Evolutionary conservation across 2,888 invertebrate genomes (phyloP).

Genomic region (Pandemis cinnamomeana): DNA sequence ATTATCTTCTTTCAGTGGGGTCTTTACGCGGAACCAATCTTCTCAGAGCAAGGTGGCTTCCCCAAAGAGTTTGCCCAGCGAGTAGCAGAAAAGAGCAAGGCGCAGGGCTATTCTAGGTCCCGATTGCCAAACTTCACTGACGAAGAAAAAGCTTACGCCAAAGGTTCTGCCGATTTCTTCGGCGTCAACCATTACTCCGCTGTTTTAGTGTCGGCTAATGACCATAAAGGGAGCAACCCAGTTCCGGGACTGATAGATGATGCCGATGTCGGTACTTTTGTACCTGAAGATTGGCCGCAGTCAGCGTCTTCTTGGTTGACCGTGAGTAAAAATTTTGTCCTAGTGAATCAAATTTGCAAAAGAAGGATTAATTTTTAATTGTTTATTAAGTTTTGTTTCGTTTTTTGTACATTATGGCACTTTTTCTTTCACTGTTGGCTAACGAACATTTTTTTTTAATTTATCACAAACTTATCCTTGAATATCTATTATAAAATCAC

Average conservation of each 20-base stretch:
- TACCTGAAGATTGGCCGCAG: constrained; percentile 20
- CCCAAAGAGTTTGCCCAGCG: constrained; percentile 59
- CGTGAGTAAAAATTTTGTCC: constrained; percentile 14
- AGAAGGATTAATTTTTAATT: too few relatives aligned
- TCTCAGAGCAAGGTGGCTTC: constrained; percentile 60
- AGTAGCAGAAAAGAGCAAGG: constrained; percentile 58
- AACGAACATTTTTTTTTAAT: too few relatives aligned
- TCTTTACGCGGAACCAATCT: constrained; percentile 59
- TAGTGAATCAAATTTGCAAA: too few relatives aligned
- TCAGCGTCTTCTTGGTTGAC: constrained; percentile 27
- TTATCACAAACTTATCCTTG: too few relatives aligned
- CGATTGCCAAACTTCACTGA: constrained; percentile 64
- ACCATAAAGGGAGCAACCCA: constrained; percentile 1
- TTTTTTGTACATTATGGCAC: too few relatives aligned
- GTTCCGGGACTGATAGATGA: constrained; percentile 27
- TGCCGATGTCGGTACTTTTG: constrained; percentile 15
- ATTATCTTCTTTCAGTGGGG: constrained; percentile 43
- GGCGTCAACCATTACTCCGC: constrained; percentile 36
- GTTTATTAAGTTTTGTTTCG: too few relatives aligned
- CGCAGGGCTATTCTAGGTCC: constrained; percentile 60
- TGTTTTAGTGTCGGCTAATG: constrained; percentile 20
- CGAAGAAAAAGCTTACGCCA: constrained; percentile 49
- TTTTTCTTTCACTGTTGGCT: too few relatives aligned
- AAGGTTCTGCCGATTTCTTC: constrained; percentile 37
- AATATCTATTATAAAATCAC: too few relatives aligned